Evolutionary conservation across 2,113 vertebrate species (phyloP), one percentile per base, ranked within the genome.

Genomic region (Tinamus guttatus): DNA sequence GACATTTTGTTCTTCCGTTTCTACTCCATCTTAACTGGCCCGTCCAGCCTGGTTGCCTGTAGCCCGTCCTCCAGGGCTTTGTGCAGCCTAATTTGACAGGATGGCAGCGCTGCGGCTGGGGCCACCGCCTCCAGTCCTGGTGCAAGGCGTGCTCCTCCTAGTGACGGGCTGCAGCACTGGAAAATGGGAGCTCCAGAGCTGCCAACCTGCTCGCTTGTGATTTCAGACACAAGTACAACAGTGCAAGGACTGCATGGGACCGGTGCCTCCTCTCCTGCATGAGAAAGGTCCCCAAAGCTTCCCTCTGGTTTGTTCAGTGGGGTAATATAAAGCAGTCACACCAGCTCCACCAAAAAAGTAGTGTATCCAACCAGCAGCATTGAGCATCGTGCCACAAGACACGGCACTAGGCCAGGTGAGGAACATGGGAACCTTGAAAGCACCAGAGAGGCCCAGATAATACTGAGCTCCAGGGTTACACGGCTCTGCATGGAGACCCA

Each of bases 1-100:
- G 74, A 82, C 85, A 84, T 93, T 86, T 41, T 94, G 91, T 93
- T 74, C 85, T 71, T 93, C 82, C 68, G 65, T 85, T 90, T 70
- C 91, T 87, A 77, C 21, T 20, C 22, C 0, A 10, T 54, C 62
- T 60, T 7, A 17, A 80, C 47, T 0, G 4, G 62, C 63, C 70
- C 75, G 71, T 43, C 20, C 58, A 9, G 86, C 2, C 0, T 38
- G 36, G 51, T 80, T 94, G 51, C 70, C 75, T 0, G 2, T 28
- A 78, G 74, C 19, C 58, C 56, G n/a, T 51, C 69, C 87, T 92
- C 58, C 68, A 60, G 65, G 56, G 20, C 47, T 74, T 54, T 71
- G 56, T 24, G 47, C 77, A 71, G 88, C 16, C 34, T 51, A 56
- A 52, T 70, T 62, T 14, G 60, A 67, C 54, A 28, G n/a, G 47